A percentile compares a stretch with the other conserved stretches of the same genome.
These are phyloP conservation scores for Coluber constrictor DNA, from an alignment of 2,797 vertebrate genomes.

Conservation along the genomic window DNA sequence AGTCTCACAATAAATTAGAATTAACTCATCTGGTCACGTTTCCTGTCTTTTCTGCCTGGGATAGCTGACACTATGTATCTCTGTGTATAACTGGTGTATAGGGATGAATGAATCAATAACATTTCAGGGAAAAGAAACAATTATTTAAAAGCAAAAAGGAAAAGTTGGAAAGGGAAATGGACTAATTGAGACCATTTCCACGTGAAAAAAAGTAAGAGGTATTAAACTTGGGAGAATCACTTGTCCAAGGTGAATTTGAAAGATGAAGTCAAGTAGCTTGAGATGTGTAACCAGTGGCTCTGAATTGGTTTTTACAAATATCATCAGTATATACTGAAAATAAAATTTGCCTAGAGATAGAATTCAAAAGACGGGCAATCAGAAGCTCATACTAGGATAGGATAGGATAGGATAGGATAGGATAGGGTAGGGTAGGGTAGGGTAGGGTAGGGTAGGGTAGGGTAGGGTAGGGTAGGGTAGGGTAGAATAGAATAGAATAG, in stretches of 20 bases:
- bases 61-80: background rate
- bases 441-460: too few species aligned
- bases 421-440: rapidly evolving
- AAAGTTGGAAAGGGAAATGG: background rate
- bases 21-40: background rate
- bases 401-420: too few species aligned
- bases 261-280: background rate
- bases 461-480: too few species aligned
- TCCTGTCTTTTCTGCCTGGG: background rate
- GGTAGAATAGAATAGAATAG: too few species aligned
- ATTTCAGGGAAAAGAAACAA: slow-evolving; percentile 24
- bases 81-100: background rate
- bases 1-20: background rate
- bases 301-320: background rate
- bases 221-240: background rate
- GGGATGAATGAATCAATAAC: slow-evolving; percentile 9
- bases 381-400: background rate
- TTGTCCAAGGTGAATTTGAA: background rate
- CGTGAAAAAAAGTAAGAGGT: background rate
- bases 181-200: too few species aligned
- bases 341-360: background rate
- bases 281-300: background rate
- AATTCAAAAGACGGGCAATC: background rate
- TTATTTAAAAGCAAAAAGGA: slow-evolving; percentile 37
- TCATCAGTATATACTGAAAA: background rate